phyloP scores from a whole-genome alignment of 2,888 invertebrate genomes.

The Bembecia ichneumoniformis region DNA sequence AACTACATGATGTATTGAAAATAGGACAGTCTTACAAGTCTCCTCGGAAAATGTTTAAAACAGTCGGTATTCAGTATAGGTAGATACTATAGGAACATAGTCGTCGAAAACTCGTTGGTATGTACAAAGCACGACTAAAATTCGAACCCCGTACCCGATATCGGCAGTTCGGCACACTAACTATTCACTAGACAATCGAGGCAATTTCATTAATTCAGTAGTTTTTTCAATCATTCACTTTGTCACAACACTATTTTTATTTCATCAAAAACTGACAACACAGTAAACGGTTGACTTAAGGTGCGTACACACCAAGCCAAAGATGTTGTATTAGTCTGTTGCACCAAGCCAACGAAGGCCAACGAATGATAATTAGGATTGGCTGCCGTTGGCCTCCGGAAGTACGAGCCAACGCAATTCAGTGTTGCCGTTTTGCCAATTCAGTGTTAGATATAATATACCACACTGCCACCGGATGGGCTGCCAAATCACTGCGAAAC shows the following conservation, averaged over 20 bases:
- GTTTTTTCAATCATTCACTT: slow-evolving; percentile 6
- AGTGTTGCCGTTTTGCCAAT: too few species aligned
- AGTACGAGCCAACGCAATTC: too few species aligned
- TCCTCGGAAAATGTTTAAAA: slow-evolving; percentile 8
- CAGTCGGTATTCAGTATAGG: too few species aligned
- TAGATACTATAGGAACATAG: too few species aligned
- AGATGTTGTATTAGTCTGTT: too few species aligned
- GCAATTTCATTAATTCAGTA: slow-evolving; percentile 8
- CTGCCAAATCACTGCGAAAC: too few species aligned
- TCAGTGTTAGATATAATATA: too few species aligned
- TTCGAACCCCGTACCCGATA: slow-evolving; percentile 8
- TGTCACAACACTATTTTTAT: slow-evolving; percentile 8
- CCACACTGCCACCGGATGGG: too few species aligned
- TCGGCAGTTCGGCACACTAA: slow-evolving; percentile 10
- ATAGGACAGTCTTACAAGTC: slow-evolving; percentile 10
- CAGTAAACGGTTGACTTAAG: slow-evolving; percentile 1
- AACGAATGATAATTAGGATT: too few species aligned
- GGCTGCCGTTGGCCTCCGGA: too few species aligned
- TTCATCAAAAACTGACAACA: slow-evolving; percentile 1
- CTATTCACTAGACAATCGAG: slow-evolving; percentile 13
- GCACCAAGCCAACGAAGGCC: too few species aligned
- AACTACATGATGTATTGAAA: slow-evolving; percentile 10
- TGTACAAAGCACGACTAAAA: slow-evolving; percentile 10
- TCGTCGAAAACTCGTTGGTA: slow-evolving; percentile 11
- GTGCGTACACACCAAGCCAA: too few species aligned